Evolutionary conservation across 2,888 invertebrate species (phyloP).

Genomic region (Cataglyphis rosenhaueri): DNA sequence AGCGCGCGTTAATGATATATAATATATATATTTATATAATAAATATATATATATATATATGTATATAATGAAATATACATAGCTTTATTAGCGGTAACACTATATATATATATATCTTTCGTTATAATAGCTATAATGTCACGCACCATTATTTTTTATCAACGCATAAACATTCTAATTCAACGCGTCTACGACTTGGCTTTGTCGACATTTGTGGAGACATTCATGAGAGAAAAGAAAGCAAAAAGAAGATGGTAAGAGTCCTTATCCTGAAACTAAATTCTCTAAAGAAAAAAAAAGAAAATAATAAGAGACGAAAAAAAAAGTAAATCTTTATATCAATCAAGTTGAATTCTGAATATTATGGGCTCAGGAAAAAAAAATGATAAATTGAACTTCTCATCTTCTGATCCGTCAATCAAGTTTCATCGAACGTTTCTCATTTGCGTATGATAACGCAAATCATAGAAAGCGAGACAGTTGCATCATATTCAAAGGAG

Average conservation of each 20-base stretch:
- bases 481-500: constrained; percentile 23
- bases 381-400: not conserved
- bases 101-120: constrained; percentile 1
- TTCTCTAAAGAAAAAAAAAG: not conserved
- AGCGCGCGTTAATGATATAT: not conserved
- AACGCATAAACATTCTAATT: not conserved
- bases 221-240: not conserved
- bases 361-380: not conserved
- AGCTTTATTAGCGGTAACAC: constrained; percentile 28
- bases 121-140: constrained; percentile 19
- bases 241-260: not conserved
- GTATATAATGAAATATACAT: not conserved
- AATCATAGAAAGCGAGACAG: constrained; percentile 29
- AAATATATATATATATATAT: not conserved
- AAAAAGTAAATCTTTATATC: not conserved
- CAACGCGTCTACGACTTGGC: not conserved
- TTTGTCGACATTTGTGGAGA: not conserved
- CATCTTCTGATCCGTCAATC: not conserved
- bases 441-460: constrained; percentile 23
- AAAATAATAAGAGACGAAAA: not conserved
- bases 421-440: not conserved
- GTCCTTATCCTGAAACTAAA: not conserved
- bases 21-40: not conserved
- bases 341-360: not conserved
- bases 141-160: constrained; percentile 21